A percentile compares a stretch with the other conserved stretches of the same genome.
Evolutionary conservation across 1,140 invertebrate species (phyloP).

Genomic region (Eriocheir sinensis): DNA sequence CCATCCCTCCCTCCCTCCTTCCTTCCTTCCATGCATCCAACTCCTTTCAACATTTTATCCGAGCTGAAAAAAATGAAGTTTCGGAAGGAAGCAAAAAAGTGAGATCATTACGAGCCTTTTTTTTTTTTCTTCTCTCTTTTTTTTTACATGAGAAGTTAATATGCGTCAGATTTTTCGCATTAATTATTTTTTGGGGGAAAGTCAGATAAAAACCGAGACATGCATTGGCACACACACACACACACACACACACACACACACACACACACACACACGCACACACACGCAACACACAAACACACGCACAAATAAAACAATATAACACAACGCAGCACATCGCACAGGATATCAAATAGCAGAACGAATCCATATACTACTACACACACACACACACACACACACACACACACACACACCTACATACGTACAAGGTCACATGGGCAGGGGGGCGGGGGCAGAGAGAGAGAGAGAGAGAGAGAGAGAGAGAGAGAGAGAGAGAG

Average conservation of each 20-base stretch:
- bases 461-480: neutral
- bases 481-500: neutral
- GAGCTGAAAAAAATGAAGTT: neutral
- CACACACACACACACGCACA: neutral
- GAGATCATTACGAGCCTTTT: neutral
- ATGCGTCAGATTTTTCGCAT: too few species aligned
- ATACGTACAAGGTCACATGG: neutral
- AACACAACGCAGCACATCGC: too few species aligned
- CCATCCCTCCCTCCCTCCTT: neutral
- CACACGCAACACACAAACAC: neutral
- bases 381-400: neutral
- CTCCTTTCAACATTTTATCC: too few species aligned
- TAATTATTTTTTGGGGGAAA: neutral
- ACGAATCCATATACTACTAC: too few species aligned
- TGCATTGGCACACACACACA: neutral
- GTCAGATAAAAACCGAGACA: neutral
- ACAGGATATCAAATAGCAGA: too few species aligned
- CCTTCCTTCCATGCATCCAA: neutral
- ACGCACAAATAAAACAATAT: too few species aligned
- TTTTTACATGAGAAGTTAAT: too few species aligned
- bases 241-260: neutral
- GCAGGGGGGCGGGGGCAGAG: too few species aligned
- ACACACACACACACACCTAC: constrained; percentile 11
- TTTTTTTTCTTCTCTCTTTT: too few species aligned
- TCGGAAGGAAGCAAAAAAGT: neutral